phyloP scores from a whole-genome alignment of 2,797 vertebrate species.

The Mus caroli region DNA sequence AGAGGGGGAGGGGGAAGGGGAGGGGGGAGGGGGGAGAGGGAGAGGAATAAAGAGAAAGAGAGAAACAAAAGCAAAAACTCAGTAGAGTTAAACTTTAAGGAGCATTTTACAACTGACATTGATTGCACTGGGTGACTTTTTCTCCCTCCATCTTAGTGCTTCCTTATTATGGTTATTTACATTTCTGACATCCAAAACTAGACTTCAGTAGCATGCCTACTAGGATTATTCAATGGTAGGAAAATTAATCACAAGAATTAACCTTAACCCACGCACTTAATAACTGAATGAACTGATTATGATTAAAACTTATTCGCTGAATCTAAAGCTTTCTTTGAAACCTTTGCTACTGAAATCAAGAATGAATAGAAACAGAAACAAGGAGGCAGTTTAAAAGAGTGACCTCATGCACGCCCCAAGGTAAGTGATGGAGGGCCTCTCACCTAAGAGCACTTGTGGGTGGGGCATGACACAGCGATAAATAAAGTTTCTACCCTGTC shows the following conservation, averaged over 20 bases:
- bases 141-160: background rate
- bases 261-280: slow-evolving; percentile 43
- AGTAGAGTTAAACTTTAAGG: slow-evolving; percentile 6
- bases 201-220: background rate
- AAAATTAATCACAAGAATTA: slow-evolving; percentile 49
- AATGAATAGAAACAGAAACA: slow-evolving; percentile 56
- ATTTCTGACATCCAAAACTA: slow-evolving; percentile 34
- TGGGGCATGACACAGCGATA: background rate
- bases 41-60: background rate
- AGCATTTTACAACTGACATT: background rate
- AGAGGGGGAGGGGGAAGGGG: too few relatives aligned
- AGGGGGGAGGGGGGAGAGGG: too few relatives aligned
- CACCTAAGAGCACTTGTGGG: background rate
- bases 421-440: background rate
- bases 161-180: background rate
- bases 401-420: background rate
- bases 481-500: background rate
- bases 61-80: background rate
- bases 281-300: slow-evolving; percentile 21
- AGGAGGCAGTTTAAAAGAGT: slow-evolving; percentile 18
- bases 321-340: slow-evolving; percentile 55
- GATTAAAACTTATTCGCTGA: background rate
- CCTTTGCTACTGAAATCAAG: background rate
- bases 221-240: background rate
- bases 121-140: background rate